A percentile compares a stretch with the other conserved stretches of the same genome.
Conservation (phyloP, 2,888 invertebrate genomes). For the Hyposoter dolosus region DNA sequence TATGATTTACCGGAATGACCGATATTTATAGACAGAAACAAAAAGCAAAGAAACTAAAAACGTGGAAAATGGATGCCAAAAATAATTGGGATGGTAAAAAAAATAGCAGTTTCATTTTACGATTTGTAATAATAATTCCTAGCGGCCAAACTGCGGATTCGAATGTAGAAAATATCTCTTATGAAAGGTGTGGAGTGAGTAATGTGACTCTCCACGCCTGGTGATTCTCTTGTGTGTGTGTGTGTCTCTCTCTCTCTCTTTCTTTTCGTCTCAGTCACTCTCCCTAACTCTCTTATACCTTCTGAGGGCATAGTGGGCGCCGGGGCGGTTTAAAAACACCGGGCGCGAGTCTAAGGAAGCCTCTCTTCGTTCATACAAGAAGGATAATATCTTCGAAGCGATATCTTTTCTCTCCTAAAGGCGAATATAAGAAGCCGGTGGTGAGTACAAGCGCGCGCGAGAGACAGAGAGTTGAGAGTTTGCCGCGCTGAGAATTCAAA, state of each 20-base stretch:
- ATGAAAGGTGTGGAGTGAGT: conserved; percentile 60
- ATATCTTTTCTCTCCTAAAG: conserved; percentile 75
- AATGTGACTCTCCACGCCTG: conserved; percentile 67
- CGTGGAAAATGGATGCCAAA: background rate
- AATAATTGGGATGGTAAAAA: background rate
- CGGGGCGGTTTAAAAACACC: conserved; percentile 55
- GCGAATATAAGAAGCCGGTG: conserved; percentile 65
- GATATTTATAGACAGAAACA: background rate
- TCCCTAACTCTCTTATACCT: background rate
- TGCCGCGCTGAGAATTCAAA: conserved; percentile 36
- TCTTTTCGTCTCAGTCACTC: conserved; percentile 5
- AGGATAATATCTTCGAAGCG: conserved; percentile 74
- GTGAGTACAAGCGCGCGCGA: conserved; percentile 49
- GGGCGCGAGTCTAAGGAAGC: conserved; percentile 61
- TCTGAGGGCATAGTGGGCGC: conserved; percentile 45
- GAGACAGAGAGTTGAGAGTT: conserved; percentile 14
- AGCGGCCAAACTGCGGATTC: conserved; percentile 2
- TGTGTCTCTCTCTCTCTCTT: background rate
- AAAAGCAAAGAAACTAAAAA: background rate
- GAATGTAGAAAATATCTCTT: conserved; percentile 30
- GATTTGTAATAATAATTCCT: conserved; percentile 21
- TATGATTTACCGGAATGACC: background rate
- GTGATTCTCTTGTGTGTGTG: conserved; percentile 29
- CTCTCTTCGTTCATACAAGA: conserved; percentile 59
- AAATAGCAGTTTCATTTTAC: background rate